Evolutionary conservation across 2,888 invertebrate species (phyloP).

Genomic region (Pteria penguin): DNA sequence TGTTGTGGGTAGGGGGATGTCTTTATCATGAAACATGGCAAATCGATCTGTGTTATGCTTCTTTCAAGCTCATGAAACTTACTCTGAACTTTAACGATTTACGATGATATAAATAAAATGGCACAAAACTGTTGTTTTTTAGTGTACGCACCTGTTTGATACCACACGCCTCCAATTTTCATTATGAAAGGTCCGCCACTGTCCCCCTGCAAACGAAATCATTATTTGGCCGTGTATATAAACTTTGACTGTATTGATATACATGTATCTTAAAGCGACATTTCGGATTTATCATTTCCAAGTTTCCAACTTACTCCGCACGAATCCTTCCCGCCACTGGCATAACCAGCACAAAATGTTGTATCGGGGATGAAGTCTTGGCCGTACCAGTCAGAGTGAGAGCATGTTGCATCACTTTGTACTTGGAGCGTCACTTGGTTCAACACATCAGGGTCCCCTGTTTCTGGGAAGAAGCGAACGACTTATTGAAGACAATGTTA

Average conservation of each 20-base stretch:
- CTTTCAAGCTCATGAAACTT: too few relatives aligned
- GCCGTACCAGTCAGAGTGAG: slow-evolving; percentile 63
- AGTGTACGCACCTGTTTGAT: slow-evolving; percentile 58
- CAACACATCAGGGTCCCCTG: slow-evolving; percentile 50
- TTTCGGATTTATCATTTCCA: neutral
- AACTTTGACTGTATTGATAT: neutral
- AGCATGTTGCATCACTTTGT: slow-evolving; percentile 57
- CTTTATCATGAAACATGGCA: too few relatives aligned
- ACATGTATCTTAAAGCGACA: neutral
- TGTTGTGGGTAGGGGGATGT: too few relatives aligned
- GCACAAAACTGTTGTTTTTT: too few relatives aligned
- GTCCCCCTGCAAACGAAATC: too few relatives aligned
- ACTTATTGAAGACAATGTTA: too few relatives aligned
- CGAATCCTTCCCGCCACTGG: slow-evolving; percentile 88
- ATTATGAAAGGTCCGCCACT: slow-evolving; percentile 87
- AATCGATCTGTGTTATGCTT: too few relatives aligned
- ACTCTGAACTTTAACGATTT: too few relatives aligned
- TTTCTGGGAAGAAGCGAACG: too few relatives aligned
- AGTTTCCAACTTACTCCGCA: slow-evolving; percentile 83
- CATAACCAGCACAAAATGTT: slow-evolving; percentile 90
- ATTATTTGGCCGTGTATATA: too few relatives aligned
- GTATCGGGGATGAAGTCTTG: slow-evolving; percentile 81
- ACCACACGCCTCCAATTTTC: slow-evolving; percentile 80
- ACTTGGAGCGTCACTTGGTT: slow-evolving; percentile 70
- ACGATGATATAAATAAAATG: too few relatives aligned